Base-by-base conservation (phyloP, 2,888 invertebrate species). In the Fissipunctia ypsillon region DNA sequence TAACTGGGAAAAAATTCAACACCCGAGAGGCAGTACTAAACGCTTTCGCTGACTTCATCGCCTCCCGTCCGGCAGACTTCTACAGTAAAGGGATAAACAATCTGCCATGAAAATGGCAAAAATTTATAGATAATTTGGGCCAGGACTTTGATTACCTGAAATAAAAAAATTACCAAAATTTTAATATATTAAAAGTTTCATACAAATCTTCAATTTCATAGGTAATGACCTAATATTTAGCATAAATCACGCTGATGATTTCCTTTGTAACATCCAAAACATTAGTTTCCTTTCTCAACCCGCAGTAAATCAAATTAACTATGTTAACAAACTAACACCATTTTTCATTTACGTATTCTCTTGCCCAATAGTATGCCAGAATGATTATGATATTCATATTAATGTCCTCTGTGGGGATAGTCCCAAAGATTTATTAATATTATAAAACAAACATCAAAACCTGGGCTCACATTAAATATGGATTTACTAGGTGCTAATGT, bases 381-480 rank as follows among this genome's bases (percentile, higher is more conserved):
- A 71, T 73, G 63, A 72, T 65, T 54, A 79, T 66, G 25, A 66
- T 78, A 70, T 73, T 67, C 43, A 81, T 73, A 67, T 78, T 75
- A 74, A 81, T 81, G 65, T 69, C 16, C 35, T 59, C 65, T 54
- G 60, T 7, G 48, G 35, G 61, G 41, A 72, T 68, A 73, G 59
- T 45, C 50, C 43, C 38, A 45, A 56, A 77, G 76, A 71, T 75
- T 84, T 82, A 76, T 80, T 70, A 70, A 81, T 83, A 84, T 83
- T 83, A 76, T 73, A 77, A 79, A 79, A 78, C 83, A 79, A 78
- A 76, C 83, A 81, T 77, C 78, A 84, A 84, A 85, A 81, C 83
- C 77, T 69, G 74, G 77, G 71, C 68, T 78, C 83, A 85, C 86
- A 85, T 89, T 89, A 88, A 88, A 88, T 85, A 88, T 89, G 85